Conservation (phyloP, 2,113 vertebrate species). For the Eptesicus fuscus region DNA sequence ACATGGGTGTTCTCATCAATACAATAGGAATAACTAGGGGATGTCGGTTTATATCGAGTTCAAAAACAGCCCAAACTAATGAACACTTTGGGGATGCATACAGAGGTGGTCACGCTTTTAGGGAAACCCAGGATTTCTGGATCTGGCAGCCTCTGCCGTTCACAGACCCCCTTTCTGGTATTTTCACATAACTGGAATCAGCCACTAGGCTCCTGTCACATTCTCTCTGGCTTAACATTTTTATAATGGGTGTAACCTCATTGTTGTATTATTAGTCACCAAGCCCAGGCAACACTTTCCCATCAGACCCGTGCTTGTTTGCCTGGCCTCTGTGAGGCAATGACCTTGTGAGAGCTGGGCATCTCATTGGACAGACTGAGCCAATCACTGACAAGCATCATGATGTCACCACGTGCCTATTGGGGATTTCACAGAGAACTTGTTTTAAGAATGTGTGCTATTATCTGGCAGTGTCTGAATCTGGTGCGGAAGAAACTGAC, state of each 20-base stretch:
- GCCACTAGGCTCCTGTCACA: background rate
- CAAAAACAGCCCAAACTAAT: background rate
- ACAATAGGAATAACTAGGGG: too few relatives aligned
- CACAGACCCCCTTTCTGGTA: background rate
- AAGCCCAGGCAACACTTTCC: background rate
- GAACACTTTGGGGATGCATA: background rate
- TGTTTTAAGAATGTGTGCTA: background rate
- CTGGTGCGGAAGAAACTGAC: background rate
- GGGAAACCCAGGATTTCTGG: background rate
- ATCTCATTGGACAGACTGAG: background rate
- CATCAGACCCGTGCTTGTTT: background rate
- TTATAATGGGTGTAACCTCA: slow-evolving; percentile 48
- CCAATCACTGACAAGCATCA: background rate
- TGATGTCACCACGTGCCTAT: background rate
- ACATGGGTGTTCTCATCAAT: accelerated
- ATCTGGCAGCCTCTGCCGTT: background rate
- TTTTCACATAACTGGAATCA: background rate
- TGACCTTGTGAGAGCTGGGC: background rate
- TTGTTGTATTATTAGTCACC: slow-evolving; percentile 58
- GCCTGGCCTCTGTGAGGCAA: background rate
- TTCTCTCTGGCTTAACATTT: slow-evolving; percentile 25
- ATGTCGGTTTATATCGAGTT: background rate
- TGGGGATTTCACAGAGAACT: background rate
- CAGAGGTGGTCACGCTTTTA: background rate
- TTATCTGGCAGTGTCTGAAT: background rate